Evolutionary conservation across 2,113 vertebrate species (phyloP), one percentile per base, ranked within the genome.

Genomic region (Apistogramma diplotaenia): DNA sequence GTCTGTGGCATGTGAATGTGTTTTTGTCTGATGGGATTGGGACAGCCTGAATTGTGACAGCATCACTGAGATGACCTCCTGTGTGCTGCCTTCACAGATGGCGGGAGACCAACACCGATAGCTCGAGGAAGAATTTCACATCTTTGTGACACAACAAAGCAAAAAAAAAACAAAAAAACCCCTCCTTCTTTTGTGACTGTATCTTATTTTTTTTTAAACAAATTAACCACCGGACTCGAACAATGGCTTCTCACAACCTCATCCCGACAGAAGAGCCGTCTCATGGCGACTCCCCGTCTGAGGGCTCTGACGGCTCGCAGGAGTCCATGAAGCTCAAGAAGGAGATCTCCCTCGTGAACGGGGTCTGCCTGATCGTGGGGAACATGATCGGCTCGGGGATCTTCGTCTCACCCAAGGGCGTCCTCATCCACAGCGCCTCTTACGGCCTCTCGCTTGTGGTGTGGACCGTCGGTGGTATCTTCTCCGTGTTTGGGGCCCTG

Each of bases 351-450:
- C 94, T 98, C 40, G 72, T 98, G 25, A 98, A 97, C 1, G 97
- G 97, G 0, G 94, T 98, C 59, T 97, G 95, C 84, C 95, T 98
- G 27, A 98, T 98, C 4, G 97, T 98, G 94, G 97, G 97, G 54
- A 98, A 98, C 94, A 98, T 98, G 97, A 98, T 98, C 2, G 97
- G 97, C 77, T 98, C 97, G 0, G 97, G 97, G 27, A 98, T 98
- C 93, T 98, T 98, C 11, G 96, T 98, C n/a, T 97, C 97, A 0
- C 97, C 97, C 5, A 97, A 97, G 67, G 97, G 97, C 0, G 97
- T 98, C 12, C 93, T 98, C 87, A 96, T 96, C 72, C 96, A 97
- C 93, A 97, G 97, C 29, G 94, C 93, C 72, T 98, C 97, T 53
- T 98, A 96, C 3, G 97, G 97, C 33, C 94, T 98, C 54, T 97